Base-by-base conservation (phyloP, 2,888 invertebrate genomes). In the Chrysolina haemoptera region DNA sequence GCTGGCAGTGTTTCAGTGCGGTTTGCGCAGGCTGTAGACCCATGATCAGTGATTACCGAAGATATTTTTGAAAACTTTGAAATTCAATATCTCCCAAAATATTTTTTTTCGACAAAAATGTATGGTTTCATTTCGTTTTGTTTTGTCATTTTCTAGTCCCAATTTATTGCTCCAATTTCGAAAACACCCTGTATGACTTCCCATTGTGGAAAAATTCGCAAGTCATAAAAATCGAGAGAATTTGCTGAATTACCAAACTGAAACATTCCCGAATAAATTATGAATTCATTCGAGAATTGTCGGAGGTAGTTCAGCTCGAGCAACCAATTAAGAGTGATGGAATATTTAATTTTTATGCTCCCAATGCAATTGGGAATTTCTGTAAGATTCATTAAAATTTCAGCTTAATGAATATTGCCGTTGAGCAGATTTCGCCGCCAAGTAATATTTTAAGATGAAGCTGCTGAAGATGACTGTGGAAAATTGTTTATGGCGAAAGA, bases 251-350 rank as follows among this genome's bases (percentile, higher is more conserved):
- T 18, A 55, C 18, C 16, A 16, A 27, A 11, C 50, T 63, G 43
- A 62, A 73, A 67, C 40, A 73, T 50, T 70, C 67, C 62, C 70
- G 40, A 18, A 16, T 43, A 18, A 20, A 59, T 70, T 41, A 73
- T 69, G 65, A 66, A 73, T 73, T 70, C 66, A 73, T 75, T 75
- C 65, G 68, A 53, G 50, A 64, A 70, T 70, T 70, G 63, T 75
- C 75, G 62, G 50, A 55, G 18, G 22, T 18, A 22, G 16, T 16
- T 10, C 22, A 22, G 55, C 66, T 20, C 64, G 72, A 59, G 69
- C 68, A 70, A 62, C 73, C 77, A 76, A 78, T 79, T 79, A 77
- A 78, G 78, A 76, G 76, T 72, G 77, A 79, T 79, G 77, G 77
- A 79, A 79, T 79, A 79, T 76, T 79, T 76, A 79, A 79, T 79